phyloP scores from a whole-genome alignment of 2,113 vertebrate species.

The Grus americana region DNA sequence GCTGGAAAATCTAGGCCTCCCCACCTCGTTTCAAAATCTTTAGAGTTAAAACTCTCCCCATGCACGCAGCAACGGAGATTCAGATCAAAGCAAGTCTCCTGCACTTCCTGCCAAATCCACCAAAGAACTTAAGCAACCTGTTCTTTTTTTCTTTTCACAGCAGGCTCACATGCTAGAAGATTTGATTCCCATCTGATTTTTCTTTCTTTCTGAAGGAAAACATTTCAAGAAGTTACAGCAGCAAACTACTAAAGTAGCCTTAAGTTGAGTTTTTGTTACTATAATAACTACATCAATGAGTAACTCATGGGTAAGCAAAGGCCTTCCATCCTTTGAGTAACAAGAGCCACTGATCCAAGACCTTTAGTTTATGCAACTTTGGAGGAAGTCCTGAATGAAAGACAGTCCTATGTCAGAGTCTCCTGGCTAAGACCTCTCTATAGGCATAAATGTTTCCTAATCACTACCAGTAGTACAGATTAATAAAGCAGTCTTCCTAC shows the following conservation, averaged over 20 bases:
- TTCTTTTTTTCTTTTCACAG: not conserved
- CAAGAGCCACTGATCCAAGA: not conserved
- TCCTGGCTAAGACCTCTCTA: not conserved
- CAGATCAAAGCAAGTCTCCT: not conserved
- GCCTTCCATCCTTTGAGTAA: not conserved
- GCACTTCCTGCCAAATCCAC: not conserved
- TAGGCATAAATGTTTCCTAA: not conserved
- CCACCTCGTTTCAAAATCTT: not conserved
- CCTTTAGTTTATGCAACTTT: not conserved
- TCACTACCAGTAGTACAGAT: not conserved
- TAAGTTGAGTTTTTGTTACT: not conserved
- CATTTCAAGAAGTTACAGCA: not conserved
- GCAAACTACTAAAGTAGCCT: not conserved
- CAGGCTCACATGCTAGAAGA: not conserved
- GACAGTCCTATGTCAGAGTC: not conserved
- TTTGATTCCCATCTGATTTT: not conserved
- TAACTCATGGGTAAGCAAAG: not conserved
- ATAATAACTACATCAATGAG: not conserved
- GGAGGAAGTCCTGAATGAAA: not conserved
- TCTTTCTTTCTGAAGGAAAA: not conserved
- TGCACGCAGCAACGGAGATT: not conserved
- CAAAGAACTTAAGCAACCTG: not conserved
- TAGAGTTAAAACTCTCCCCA: not conserved
- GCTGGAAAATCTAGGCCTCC: not conserved
- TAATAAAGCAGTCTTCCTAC: conserved; percentile 1